Percentiles rank a stretch among this genome's conserved stretches.
phyloP scores from a whole-genome alignment of 2,797 vertebrate genomes.

The Euphonia xanthogaster region DNA sequence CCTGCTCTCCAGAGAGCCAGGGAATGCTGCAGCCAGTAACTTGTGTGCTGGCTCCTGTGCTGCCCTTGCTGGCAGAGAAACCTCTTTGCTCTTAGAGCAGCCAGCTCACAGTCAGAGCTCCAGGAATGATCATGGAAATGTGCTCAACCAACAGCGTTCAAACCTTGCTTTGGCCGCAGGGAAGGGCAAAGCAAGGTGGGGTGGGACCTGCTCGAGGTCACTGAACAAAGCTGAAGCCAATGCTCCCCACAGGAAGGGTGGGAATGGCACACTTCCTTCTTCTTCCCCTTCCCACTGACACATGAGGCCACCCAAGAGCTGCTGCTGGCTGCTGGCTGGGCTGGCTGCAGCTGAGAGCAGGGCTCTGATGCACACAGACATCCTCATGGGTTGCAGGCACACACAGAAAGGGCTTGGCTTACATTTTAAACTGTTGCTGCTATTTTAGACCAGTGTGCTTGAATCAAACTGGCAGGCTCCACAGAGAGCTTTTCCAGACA shows the following conservation, averaged over 20 bases:
- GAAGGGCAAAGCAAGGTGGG: fast-evolving
- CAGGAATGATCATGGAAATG: too few species aligned
- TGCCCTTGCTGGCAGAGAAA: neutral
- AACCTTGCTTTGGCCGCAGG: neutral
- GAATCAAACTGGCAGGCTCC: neutral
- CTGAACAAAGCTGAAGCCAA: neutral
- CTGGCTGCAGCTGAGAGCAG: neutral
- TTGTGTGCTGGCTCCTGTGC: neutral
- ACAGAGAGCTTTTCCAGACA: neutral
- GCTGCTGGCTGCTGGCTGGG: neutral
- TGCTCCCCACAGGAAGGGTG: neutral
- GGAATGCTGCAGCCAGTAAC: neutral
- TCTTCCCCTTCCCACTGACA: neutral
- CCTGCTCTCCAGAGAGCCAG: neutral
- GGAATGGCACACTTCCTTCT: neutral
- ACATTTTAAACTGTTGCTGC: neutral
- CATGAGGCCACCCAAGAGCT: neutral
- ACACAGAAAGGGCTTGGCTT: neutral
- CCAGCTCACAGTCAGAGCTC: neutral
- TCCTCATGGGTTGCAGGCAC: neutral
- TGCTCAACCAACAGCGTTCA: neutral
- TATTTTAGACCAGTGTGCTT: neutral
- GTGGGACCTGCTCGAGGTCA: neutral
- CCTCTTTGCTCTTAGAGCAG: neutral
- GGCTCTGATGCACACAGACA: too few species aligned